Evolutionary conservation across 2,797 vertebrate species (phyloP), one percentile per base, ranked within the genome.

Genomic region (Gila robusta): DNA sequence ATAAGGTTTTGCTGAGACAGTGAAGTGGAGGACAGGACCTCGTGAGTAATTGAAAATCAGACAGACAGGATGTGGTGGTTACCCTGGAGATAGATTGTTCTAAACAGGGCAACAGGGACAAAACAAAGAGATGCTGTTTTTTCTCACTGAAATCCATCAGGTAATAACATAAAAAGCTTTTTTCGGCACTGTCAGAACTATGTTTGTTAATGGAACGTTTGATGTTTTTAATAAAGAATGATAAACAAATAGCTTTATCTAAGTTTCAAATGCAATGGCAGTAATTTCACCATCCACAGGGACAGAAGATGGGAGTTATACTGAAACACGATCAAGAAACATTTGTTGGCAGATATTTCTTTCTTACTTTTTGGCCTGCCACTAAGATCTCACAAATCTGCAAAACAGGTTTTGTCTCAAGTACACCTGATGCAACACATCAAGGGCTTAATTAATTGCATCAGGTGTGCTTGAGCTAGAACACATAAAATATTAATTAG

Each of bases 11-110:
- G 91, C 93, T 93, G 92, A 93, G 91, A 92, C n/a, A 87, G 89
- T 92, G 86, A 92, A 92, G 89, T 89, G 87, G 88, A 88, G 91
- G 90, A 90, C 83, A 88, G 89, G 91, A 93, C 92, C 89, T 81
- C 21, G 87, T 92, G 93, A 94, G 93, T 94, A 94, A 95, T 93
- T 92, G 94, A 94, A 95, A 94, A 94, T 92, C 86, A 91, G 93
- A 93, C 91, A 93, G 93, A 86, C 84, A 83, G 84, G 69, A 86
- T 69, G 93, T 94, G 92, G 91, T 88, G 93, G 91, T 92, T 93
- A 90, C 92, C 91, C 87, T 82, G 88, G 92, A 95, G 94, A 94
- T 91, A 91, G 92, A 96, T 94, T 92, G 89, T 91, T 90, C 87
- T 86, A 88, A 94, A 94, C 93, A 93, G 92, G 91, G 72, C 73